Evolutionary conservation across 2,113 vertebrate genomes (phyloP).

Genomic region (Isurus oxyrinchus): DNA sequence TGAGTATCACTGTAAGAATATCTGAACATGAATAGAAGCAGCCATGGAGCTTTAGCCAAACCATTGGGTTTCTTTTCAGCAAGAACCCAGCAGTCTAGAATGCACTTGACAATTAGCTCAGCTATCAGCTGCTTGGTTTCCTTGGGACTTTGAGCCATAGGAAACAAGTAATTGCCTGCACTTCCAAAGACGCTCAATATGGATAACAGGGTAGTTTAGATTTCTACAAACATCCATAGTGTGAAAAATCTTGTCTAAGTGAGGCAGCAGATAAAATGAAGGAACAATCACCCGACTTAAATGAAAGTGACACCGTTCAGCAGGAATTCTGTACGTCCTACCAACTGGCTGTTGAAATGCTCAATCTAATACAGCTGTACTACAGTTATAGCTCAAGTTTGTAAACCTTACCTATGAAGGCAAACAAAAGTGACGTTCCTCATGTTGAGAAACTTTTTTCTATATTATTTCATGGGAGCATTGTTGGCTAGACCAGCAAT

Average conservation of each 20-base stretch:
- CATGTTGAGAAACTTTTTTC: not conserved
- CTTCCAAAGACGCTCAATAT: not conserved
- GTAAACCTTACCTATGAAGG: not conserved
- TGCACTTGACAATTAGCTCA: not conserved
- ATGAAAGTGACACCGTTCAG: not conserved
- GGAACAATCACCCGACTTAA: not conserved
- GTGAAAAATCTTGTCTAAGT: not conserved
- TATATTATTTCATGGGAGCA: not conserved
- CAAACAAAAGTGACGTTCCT: not conserved
- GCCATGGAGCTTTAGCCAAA: not conserved
- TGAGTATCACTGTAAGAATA: not conserved
- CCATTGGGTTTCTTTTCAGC: not conserved
- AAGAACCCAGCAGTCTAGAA: not conserved
- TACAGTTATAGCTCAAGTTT: not conserved
- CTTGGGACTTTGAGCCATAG: not conserved
- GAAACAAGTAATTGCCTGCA: not conserved
- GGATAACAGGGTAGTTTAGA: not conserved
- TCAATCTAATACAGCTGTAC: not conserved
- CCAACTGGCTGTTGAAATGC: not conserved
- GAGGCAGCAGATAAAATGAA: not conserved
- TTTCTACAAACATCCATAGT: not conserved
- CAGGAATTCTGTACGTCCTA: no score
- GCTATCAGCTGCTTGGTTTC: not conserved
- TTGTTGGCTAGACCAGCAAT: not conserved
- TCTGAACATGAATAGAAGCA: not conserved